phyloP scores from a whole-genome alignment of 2,888 invertebrate species.

The Galerucella calmariensis region DNA sequence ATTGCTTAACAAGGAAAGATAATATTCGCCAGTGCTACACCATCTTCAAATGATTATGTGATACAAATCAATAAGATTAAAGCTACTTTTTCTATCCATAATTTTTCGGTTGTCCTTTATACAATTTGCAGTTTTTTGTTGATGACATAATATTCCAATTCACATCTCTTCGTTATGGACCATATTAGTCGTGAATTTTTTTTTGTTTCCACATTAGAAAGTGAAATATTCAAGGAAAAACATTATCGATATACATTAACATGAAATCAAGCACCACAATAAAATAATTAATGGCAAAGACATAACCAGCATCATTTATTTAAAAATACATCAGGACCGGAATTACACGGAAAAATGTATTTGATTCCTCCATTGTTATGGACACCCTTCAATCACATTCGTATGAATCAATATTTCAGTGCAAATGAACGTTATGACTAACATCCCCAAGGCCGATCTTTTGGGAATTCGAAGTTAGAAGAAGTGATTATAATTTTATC shows the following conservation, averaged over 20 bases:
- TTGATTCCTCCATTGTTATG: not conserved
- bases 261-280: slow-evolving; percentile 42
- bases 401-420: too few relatives aligned
- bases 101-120: not conserved
- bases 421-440: too few relatives aligned
- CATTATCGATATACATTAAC: slow-evolving; percentile 34
- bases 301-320: slow-evolving; percentile 46
- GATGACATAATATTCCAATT: not conserved
- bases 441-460: too few relatives aligned
- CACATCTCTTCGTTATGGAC: slow-evolving; percentile 6
- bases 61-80: too few relatives aligned
- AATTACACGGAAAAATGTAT: not conserved
- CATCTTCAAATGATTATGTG: not conserved
- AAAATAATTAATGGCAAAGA: slow-evolving; percentile 47
- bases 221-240: slow-evolving; percentile 43
- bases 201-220: slow-evolving; percentile 38
- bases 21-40: slow-evolving; percentile 14
- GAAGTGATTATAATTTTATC: too few relatives aligned
- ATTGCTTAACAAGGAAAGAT: slow-evolving; percentile 33
- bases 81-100: too few relatives aligned
- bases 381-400: too few relatives aligned
- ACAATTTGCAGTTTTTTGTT: not conserved
- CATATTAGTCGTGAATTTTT: slow-evolving; percentile 21
- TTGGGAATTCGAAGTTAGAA: too few relatives aligned
- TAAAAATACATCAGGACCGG: slow-evolving; percentile 31